Evolutionary conservation across 1,140 invertebrate species (phyloP).

Genomic region (Belonocnema kinseyi): DNA sequence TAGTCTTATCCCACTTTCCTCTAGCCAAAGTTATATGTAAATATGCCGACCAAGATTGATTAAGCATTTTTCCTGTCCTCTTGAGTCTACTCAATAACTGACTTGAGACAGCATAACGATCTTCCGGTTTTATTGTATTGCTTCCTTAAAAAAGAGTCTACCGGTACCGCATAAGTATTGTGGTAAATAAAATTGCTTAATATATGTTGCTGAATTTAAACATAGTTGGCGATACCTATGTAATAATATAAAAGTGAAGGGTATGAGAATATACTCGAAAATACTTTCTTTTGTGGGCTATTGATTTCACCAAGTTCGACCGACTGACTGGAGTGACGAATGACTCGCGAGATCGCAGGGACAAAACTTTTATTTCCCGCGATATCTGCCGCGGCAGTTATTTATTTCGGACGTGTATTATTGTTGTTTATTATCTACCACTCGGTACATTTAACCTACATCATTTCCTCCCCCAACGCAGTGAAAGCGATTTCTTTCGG

Average conservation of each 20-base stretch:
- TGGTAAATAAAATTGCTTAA: too few species aligned
- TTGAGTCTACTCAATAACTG: slow-evolving; percentile 42
- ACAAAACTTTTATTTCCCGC: slow-evolving; percentile 58
- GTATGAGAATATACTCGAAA: slow-evolving; percentile 6
- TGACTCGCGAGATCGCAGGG: slow-evolving; percentile 43
- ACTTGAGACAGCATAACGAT: too few species aligned
- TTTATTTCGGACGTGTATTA: slow-evolving; percentile 67
- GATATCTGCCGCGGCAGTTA: slow-evolving; percentile 59
- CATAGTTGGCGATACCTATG: slow-evolving; percentile 38
- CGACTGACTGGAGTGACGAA: slow-evolving; percentile 51
- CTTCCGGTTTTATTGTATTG: too few species aligned
- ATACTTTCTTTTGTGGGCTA: slow-evolving; percentile 44
- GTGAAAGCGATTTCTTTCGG: slow-evolving; percentile 37
- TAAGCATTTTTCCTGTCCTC: slow-evolving; percentile 51
- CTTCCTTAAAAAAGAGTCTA: too few species aligned
- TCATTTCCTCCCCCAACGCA: slow-evolving; percentile 55
- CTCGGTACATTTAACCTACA: slow-evolving; percentile 70
- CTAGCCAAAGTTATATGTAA: slow-evolving; percentile 41
- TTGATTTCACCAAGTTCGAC: slow-evolving; percentile 49
- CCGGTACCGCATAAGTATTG: too few species aligned
- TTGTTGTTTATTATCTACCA: slow-evolving; percentile 68
- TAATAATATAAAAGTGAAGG: slow-evolving; percentile 28
- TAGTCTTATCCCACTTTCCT: slow-evolving; percentile 40
- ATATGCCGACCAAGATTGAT: slow-evolving; percentile 52
- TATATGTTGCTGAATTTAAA: too few species aligned